These are phyloP conservation scores for Chionodraco myersi DNA, from an alignment of 2,113 vertebrate genomes.

Conservation along the genomic window DNA sequence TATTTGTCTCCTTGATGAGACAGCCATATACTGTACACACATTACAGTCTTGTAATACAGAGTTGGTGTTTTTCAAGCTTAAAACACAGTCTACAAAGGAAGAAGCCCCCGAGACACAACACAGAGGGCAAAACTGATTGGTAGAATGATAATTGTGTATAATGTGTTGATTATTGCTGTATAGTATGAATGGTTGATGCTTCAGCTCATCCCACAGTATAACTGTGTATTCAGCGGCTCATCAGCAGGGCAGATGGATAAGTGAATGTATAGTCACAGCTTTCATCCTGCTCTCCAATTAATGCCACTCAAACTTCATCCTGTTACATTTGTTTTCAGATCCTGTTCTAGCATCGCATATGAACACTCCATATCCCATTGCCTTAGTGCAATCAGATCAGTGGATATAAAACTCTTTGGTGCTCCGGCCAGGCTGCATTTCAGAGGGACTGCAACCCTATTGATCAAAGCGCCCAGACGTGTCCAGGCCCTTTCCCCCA, in stretches of 20 bases:
- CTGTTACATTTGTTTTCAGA: slow-evolving; percentile 52
- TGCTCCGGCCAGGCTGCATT: slow-evolving; percentile 65
- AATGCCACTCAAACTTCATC: slow-evolving; percentile 65
- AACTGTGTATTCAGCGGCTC: slow-evolving; percentile 49
- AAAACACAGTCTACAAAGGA: slow-evolving; percentile 20
- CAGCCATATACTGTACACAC: neutral
- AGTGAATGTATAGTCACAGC: slow-evolving; percentile 46
- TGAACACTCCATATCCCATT: slow-evolving; percentile 31
- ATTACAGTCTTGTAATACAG: neutral
- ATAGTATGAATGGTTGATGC: slow-evolving; percentile 47
- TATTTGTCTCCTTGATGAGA: neutral
- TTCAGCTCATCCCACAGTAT: slow-evolving; percentile 14
- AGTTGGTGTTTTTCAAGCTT: neutral
- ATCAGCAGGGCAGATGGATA: slow-evolving; percentile 42
- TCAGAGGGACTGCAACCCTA: slow-evolving; percentile 69
- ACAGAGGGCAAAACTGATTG: slow-evolving; percentile 1
- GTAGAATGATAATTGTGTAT: slow-evolving; percentile 37
- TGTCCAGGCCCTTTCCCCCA: slow-evolving; percentile 67
- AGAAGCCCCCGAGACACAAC: neutral
- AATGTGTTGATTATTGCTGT: slow-evolving; percentile 24
- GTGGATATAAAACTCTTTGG: slow-evolving; percentile 62
- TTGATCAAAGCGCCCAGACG: slow-evolving; percentile 78
- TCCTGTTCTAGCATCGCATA: slow-evolving; percentile 43
- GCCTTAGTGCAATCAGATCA: slow-evolving; percentile 62
- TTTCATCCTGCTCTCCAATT: slow-evolving; percentile 67